Conservation (phyloP, 2,797 vertebrate species). For the Gastrophryne carolinensis region DNA sequence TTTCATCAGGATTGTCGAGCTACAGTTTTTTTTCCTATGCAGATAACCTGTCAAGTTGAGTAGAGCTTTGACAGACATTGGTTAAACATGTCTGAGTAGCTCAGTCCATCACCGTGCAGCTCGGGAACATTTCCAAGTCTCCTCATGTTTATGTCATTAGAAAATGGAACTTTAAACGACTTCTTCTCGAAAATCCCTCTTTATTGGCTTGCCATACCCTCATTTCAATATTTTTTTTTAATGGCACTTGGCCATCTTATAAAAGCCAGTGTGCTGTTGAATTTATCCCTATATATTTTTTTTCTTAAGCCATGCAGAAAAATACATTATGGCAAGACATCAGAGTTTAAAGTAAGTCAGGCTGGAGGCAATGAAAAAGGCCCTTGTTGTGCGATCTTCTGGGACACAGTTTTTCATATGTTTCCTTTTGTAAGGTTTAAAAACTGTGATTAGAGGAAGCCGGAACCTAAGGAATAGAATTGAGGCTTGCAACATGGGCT, state of each 20-base stretch:
- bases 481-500: constrained; percentile 7
- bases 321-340: constrained; percentile 47
- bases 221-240: background rate
- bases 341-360: constrained; percentile 26
- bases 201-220: constrained; percentile 10
- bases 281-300: constrained; percentile 6
- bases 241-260: constrained; percentile 23
- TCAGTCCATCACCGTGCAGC: background rate
- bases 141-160: constrained; percentile 27
- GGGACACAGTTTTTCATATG: constrained; percentile 25
- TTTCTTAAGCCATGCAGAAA: constrained; percentile 25
- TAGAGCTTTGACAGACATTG: background rate
- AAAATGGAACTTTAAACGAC: constrained; percentile 16
- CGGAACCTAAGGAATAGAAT: constrained; percentile 28
- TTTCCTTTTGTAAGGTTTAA: constrained; percentile 28
- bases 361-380: constrained; percentile 3
- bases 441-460: constrained; percentile 36
- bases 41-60: no score
- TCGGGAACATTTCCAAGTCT: background rate
- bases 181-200: constrained; percentile 16
- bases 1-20: no score
- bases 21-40: no score
- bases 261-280: constrained; percentile 8
- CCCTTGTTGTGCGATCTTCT: constrained; percentile 26
- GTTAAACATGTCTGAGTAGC: background rate